Evolutionary conservation across 92 coral and sea anemone genomes (phyloP).

Genomic region (Metridium senile): DNA sequence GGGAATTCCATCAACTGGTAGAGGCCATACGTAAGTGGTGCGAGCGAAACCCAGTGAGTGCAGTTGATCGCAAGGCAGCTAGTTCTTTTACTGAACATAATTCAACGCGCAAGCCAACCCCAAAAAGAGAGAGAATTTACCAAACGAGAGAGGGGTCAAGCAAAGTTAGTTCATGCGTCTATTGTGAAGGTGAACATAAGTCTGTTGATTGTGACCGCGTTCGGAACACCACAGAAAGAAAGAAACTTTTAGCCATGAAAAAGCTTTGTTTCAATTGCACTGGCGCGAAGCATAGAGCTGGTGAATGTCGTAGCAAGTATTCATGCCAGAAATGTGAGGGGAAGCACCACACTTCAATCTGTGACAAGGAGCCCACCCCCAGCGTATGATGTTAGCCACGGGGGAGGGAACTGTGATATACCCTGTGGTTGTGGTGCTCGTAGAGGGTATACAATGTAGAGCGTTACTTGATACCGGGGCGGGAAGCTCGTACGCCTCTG

Average conservation of each 20-base stretch:
- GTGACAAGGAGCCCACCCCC: conserved; percentile 18
- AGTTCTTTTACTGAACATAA: not conserved
- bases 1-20: conserved; percentile 42
- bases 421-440: conserved; percentile 69
- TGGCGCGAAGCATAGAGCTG: conserved; percentile 53
- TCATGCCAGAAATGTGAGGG: conserved; percentile 50
- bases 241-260: conserved; percentile 30
- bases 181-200: conserved; percentile 44
- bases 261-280: conserved; percentile 66
- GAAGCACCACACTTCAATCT: conserved; percentile 64
- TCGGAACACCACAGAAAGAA: conserved; percentile 44
- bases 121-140: not conserved
- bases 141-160: conserved; percentile 43
- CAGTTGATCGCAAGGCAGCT: not conserved
- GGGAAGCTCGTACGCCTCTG: conserved; percentile 64
- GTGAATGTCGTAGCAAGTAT: conserved; percentile 42
- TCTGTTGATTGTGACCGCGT: conserved; percentile 64
- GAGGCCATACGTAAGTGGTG: conserved; percentile 62
- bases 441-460: conserved; percentile 60
- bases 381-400: conserved; percentile 44
- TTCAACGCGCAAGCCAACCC: not conserved
- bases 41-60: conserved; percentile 37
- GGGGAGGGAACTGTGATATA: conserved; percentile 52
- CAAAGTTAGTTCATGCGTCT: conserved; percentile 54
- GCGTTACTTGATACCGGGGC: conserved; percentile 66